Conservation (phyloP, 2,113 vertebrate species). For the Mirza zaza region DNA sequence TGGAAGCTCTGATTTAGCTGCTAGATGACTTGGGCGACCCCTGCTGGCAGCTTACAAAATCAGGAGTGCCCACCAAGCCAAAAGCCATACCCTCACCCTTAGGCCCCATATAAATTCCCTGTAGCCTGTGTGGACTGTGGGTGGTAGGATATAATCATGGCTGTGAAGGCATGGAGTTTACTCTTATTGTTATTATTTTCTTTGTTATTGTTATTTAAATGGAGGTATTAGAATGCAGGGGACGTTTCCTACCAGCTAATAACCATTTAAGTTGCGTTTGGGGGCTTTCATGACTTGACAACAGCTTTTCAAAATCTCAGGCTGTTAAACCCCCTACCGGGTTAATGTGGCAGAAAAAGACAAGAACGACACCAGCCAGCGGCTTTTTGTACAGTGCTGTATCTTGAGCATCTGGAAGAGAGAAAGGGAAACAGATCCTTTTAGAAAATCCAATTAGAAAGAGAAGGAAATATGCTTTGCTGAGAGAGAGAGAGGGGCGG, state of each 20-base stretch:
- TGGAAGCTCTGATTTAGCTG: not conserved
- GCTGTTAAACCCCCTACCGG: slow-evolving; percentile 67
- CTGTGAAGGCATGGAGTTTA: slow-evolving; percentile 58
- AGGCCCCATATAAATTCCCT: not conserved
- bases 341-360: slow-evolving; percentile 75
- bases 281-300: slow-evolving; percentile 74
- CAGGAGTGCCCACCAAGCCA: not conserved
- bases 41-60: slow-evolving; percentile 56
- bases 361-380: slow-evolving; percentile 45
- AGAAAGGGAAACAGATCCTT: slow-evolving; percentile 27
- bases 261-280: slow-evolving; percentile 77
- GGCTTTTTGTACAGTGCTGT: slow-evolving; percentile 41
- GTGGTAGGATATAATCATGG: slow-evolving; percentile 62
- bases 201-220: slow-evolving; percentile 77
- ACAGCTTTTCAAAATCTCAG: slow-evolving; percentile 73
- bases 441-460: slow-evolving; percentile 60
- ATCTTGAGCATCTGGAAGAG: slow-evolving; percentile 50
- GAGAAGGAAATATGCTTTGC: not conserved
- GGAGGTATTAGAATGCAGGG: slow-evolving; percentile 71
- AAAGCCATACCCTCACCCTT: not conserved
- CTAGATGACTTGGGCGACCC: slow-evolving; percentile 68
- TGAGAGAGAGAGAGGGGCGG: not conserved
- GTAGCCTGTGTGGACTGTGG: not conserved
- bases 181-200: slow-evolving; percentile 69
- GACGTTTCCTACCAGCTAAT: slow-evolving; percentile 74